A percentile compares a stretch with the other conserved stretches of the same genome.
Conservation (phyloP, 2,888 invertebrate species). For the Alloplasta piceator region DNA sequence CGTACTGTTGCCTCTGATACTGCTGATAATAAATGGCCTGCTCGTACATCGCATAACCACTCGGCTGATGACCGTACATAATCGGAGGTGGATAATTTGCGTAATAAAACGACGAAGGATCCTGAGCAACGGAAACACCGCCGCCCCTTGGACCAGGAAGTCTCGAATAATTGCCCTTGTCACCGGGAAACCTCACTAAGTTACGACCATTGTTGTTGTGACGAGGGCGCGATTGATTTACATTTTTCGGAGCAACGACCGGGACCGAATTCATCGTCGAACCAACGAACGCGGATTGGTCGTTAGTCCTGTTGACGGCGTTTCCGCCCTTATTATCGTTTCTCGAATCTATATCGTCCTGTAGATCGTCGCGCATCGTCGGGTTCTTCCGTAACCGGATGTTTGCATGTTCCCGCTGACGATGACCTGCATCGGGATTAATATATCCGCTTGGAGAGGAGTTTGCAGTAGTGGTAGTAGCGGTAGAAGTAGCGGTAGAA, state of each 20-base stretch:
- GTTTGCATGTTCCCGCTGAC: constrained; percentile 73
- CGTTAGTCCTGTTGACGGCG: neutral
- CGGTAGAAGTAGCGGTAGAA: constrained; percentile 25
- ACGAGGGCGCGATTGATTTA: neutral
- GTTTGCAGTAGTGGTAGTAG: constrained; percentile 1
- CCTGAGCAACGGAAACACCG: constrained; percentile 53
- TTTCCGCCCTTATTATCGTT: too few species aligned
- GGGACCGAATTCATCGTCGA: neutral
- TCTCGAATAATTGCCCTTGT: constrained; percentile 42
- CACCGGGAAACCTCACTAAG: neutral
- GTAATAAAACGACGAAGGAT: constrained; percentile 72
- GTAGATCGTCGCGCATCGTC: neutral
- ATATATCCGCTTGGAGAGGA: constrained; percentile 22
- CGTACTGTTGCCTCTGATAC: constrained; percentile 72
- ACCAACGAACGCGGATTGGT: neutral
- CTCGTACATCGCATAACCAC: constrained; percentile 75
- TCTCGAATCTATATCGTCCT: too few species aligned
- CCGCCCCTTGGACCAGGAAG: constrained; percentile 58
- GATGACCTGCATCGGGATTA: constrained; percentile 46
- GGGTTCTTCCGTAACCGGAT: constrained; percentile 40
- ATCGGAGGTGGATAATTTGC: constrained; percentile 74
- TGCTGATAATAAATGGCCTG: constrained; percentile 76
- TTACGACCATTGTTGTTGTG: constrained; percentile 25
- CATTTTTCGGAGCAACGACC: neutral
- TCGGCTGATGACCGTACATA: constrained; percentile 67